A percentile compares a stretch with the other conserved stretches of the same genome.
Evolutionary conservation across 2,113 vertebrate species (phyloP).

Genomic region (Neolamprologus devosi): DNA sequence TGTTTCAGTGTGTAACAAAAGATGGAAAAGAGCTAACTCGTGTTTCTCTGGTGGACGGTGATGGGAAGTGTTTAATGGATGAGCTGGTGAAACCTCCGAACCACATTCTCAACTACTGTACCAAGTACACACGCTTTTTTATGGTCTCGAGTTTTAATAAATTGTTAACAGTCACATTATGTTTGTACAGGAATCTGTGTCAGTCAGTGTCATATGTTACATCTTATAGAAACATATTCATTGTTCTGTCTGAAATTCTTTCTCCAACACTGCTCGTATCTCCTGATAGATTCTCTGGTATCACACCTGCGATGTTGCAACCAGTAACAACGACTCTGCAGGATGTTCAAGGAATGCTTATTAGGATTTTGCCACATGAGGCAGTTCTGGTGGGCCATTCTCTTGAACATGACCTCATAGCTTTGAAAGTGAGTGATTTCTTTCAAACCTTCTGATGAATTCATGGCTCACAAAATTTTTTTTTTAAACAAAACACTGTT

Average conservation of each 20-base stretch:
- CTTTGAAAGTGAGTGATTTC: slow-evolving; percentile 75
- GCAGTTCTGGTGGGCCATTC: slow-evolving; percentile 89
- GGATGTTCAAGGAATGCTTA: slow-evolving; percentile 75
- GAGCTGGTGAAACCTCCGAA: slow-evolving; percentile 80
- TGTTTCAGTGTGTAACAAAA: slow-evolving; percentile 76
- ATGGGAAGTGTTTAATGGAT: slow-evolving; percentile 77
- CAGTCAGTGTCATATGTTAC: not conserved
- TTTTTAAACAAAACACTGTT: not conserved
- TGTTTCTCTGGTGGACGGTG: slow-evolving; percentile 79
- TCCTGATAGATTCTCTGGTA: slow-evolving; percentile 80
- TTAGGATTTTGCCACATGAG: slow-evolving; percentile 74
- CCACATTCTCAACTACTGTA: slow-evolving; percentile 77
- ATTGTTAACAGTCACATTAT: not conserved
- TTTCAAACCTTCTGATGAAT: not conserved
- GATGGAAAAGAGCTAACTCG: slow-evolving; percentile 76
- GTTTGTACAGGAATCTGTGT: not conserved
- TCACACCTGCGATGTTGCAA: slow-evolving; percentile 75
- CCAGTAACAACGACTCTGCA: slow-evolving; percentile 75
- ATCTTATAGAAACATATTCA: not conserved
- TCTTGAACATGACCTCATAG: slow-evolving; percentile 76
- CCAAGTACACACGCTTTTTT: slow-evolving; percentile 64
- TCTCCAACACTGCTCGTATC: not conserved
- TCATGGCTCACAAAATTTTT: not conserved
- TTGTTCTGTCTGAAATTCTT: not conserved
- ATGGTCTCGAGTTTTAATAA: not conserved